phyloP scores from a whole-genome alignment of 2,888 invertebrate species.

The Patella depressa region DNA sequence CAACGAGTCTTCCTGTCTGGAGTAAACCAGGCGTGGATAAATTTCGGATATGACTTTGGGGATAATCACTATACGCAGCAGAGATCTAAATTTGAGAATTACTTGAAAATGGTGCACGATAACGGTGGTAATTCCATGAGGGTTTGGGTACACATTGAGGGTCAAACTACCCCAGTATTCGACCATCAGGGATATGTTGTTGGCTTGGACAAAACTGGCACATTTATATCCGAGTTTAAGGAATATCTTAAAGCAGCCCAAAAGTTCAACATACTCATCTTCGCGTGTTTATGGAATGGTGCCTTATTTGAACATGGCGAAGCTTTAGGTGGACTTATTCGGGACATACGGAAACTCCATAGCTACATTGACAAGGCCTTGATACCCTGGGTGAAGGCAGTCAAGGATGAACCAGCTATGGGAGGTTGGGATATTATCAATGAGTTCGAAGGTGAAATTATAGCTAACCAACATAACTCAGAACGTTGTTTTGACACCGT shows the following conservation, averaged over 20 bases:
- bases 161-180: constrained; percentile 22
- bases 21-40: constrained; percentile 37
- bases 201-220: constrained; percentile 36
- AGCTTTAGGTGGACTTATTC: constrained; percentile 39
- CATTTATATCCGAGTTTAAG: constrained; percentile 41
- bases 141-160: constrained; percentile 59
- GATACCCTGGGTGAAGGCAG: constrained; percentile 41
- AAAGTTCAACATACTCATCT: constrained; percentile 40
- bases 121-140: constrained; percentile 38
- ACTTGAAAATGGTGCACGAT: constrained; percentile 24
- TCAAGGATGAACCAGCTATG: constrained; percentile 43
- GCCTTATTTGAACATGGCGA: constrained; percentile 24
- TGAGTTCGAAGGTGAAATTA: constrained; percentile 45
- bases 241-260: constrained; percentile 39
- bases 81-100: constrained; percentile 26
- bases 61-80: constrained; percentile 23
- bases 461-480: constrained; percentile 19
- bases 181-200: constrained; percentile 44
- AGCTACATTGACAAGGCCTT: constrained; percentile 47
- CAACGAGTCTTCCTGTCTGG: constrained; percentile 35
- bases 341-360: constrained; percentile 41
- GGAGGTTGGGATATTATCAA: constrained; percentile 53
- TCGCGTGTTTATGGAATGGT: constrained; percentile 46
- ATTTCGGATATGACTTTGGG: constrained; percentile 35
- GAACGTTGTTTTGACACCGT: constrained; percentile 47